A percentile compares a stretch with the other conserved stretches of the same genome.
Conservation (phyloP, 2,113 vertebrate species). For the Chiloscyllium plagiosum region DNA sequence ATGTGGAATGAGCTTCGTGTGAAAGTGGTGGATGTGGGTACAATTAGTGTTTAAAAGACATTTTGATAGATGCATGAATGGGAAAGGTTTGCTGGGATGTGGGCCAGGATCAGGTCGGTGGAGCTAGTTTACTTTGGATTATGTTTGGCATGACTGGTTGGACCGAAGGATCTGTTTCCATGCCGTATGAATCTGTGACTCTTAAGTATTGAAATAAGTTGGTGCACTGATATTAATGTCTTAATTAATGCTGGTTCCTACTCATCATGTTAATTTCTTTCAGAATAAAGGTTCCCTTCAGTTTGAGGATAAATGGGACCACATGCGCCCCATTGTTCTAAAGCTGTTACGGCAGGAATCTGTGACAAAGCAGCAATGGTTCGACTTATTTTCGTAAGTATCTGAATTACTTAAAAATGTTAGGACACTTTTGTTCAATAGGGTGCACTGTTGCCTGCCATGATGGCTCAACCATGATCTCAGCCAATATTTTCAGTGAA, state of each 20-base stretch:
- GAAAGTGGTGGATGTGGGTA: too few relatives aligned
- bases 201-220: neutral
- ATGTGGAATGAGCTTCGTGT: too few relatives aligned
- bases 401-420: slow-evolving; percentile 1
- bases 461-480: neutral
- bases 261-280: slow-evolving; percentile 15
- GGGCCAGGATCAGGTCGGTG: too few relatives aligned
- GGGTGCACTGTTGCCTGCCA: neutral
- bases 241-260: neutral
- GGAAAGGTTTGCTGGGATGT: too few relatives aligned
- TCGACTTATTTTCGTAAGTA: slow-evolving; percentile 97
- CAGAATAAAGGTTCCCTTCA: slow-evolving; percentile 98
- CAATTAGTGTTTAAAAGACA: too few relatives aligned
- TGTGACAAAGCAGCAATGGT: slow-evolving; percentile 97
- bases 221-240: neutral
- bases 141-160: too few relatives aligned
- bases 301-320: slow-evolving; percentile 99
- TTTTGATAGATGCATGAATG: too few relatives aligned
- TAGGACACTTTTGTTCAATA: neutral
- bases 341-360: slow-evolving; percentile 96
- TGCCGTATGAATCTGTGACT: too few relatives aligned
- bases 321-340: slow-evolving; percentile 95
- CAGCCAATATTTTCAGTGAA: neutral
- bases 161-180: too few relatives aligned
- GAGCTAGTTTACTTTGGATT: too few relatives aligned